Base-by-base conservation (phyloP, 1,140 invertebrate genomes). In the Drosophila athabasca region DNA sequence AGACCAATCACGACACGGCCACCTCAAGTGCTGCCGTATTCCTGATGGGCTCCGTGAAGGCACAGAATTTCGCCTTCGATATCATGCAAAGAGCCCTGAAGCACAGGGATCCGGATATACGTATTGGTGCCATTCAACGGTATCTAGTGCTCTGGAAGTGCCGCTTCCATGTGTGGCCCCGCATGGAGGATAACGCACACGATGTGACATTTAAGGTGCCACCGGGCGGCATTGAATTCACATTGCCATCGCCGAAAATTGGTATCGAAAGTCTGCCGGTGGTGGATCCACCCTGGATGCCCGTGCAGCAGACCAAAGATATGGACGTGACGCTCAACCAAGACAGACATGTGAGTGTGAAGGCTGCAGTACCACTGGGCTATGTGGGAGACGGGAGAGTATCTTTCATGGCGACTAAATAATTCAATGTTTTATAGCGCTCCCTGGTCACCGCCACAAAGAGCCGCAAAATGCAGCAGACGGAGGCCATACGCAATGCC, bases 281-380 rank as follows among this genome's bases (percentile, higher is more conserved):
- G 2, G 97, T 99, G 0, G 99, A 99, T 93, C 98, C 99, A 17
- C 98, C 99, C 0, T 99, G 99, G 99, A 97, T 98, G 94, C 97
- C 99, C 0, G 96, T 98, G 90, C 97, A 98, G 13, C 99, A 99
- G 92, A 97, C 97, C 1, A 99, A 99, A 93, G 98, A 99, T 26
- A 98, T 99, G 93, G 98, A 99, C 93, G 98, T 99, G 61, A 98
- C 98, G 0, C 95, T 99, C n/a, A 99, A 98, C 93, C 98, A 99
- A 92, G 98, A 99, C 90, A 95, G 98, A 93, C 97, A 99, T 92
- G 97, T 99, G 93, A 95, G 96, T 71, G 72, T 68, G 62, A 76
- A 76, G 73, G 73, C 71, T 24, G 72, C 71, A 31, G 72, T 60
- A 43, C 82, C 72, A n/a, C 51, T 76, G 73, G 71, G 73, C 57